phyloP scores from a whole-genome alignment of 2,797 vertebrate genomes.

The Microhierax caerulescens region DNA sequence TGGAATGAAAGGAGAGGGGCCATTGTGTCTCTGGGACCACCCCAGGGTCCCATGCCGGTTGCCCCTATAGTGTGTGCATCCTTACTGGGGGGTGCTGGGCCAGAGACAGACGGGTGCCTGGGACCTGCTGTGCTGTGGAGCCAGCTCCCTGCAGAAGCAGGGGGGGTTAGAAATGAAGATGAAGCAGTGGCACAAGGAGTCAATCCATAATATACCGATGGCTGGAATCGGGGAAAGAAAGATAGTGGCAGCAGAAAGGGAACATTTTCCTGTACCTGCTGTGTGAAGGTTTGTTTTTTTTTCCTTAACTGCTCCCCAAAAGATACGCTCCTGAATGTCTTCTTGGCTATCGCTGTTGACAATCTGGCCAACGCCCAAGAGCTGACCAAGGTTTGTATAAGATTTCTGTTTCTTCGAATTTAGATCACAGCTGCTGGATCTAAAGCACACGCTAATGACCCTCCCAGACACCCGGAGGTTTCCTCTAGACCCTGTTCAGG shows the following conservation, averaged over 20 bases:
- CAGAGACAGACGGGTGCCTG: not conserved
- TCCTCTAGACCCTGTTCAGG: not conserved
- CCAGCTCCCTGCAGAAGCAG: not conserved
- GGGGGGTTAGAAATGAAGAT: not conserved
- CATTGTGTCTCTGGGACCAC: not conserved
- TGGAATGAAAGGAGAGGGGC: not conserved
- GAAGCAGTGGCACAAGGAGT: not conserved
- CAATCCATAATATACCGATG: fast-evolving
- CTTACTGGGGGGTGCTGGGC: not conserved
- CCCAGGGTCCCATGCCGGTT: fast-evolving
- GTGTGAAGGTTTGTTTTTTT: not conserved
- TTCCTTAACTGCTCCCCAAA: conserved; percentile 74
- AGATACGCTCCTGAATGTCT: conserved; percentile 96
- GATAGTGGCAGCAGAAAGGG: not conserved
- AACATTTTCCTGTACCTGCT: fast-evolving
- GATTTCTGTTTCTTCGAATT: not conserved
- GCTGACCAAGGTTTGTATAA: conserved; percentile 87
- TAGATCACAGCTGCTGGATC: not conserved
- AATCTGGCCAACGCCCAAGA: conserved; percentile 97
- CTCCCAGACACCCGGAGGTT: not conserved
- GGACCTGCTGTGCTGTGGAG: not conserved
- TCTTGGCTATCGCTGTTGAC: conserved; percentile 96
- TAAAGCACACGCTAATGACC: fast-evolving
- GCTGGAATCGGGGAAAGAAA: too few relatives aligned
- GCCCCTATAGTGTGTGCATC: not conserved